Evolutionary conservation across 2,113 vertebrate genomes (phyloP), one percentile per base, ranked within the genome.

Genomic region (Macaca fascicularis): DNA sequence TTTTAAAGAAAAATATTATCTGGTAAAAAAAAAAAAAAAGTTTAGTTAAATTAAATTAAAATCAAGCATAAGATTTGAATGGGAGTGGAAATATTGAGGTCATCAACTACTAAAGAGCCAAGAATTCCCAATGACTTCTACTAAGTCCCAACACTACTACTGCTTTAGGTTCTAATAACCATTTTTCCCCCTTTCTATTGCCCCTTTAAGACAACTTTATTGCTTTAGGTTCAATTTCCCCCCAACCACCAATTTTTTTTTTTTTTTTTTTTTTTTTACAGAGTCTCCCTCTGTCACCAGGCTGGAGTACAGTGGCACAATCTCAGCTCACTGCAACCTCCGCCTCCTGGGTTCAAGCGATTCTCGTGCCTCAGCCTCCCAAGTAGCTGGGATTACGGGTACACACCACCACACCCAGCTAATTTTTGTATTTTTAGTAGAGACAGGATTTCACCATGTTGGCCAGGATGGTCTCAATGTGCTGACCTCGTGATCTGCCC

Each of bases 21-120:
- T 83, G 22, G 72, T 70, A 78, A 94, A 80, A 72, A 74, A 88
- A 82, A 82, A 52, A 70, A 90, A 78, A 52, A 94, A 92, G 23
- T 61, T 89, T 23, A 75, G 72, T 75, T 59, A 96, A 78, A 70
- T 81, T 64, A 75, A 94, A 96, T 61, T 82, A 70, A 96, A 96
- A 84, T 75, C 22, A 93, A 91, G 16, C 45, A n/a, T 48, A 74
- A 76, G 40, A 69, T 79, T 16, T 91, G 64, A 64, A 83, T 43
- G 45, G 19, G 14, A 43, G 32, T 52, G 45, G 64, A 89, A 88
- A 45, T 84, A 79, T 13, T 59, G 45, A 91, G 11, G 22, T 89
- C 72, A 67, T 67, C 61, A 79, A 50, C 10, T 69, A 23, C 69
- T 2, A 55, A 20, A 59, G 30, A 90, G 14, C 25, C 67, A 70